Conservation (phyloP, 2,797 vertebrate genomes). For the Todus mexicanus region DNA sequence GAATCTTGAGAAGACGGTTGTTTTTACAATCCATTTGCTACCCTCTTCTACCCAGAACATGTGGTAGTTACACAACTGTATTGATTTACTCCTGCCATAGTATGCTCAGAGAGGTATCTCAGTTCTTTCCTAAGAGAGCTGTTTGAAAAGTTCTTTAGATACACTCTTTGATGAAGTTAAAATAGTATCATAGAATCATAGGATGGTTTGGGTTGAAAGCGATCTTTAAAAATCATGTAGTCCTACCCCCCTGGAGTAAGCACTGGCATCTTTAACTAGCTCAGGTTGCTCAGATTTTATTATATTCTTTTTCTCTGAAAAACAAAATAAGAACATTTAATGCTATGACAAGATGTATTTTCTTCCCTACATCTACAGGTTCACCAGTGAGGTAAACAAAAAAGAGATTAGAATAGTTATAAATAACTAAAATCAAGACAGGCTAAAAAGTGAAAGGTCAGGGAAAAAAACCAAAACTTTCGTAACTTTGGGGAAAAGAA, state of each 20-base stretch:
- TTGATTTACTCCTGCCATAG: neutral
- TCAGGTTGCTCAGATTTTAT: too few species aligned
- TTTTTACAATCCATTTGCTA: neutral
- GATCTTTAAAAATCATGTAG: too few species aligned
- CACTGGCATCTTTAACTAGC: too few species aligned
- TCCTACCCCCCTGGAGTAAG: too few species aligned
- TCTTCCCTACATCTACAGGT: neutral
- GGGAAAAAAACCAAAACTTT: neutral
- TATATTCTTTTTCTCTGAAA: neutral
- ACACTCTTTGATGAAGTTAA: neutral
- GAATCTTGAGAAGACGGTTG: neutral
- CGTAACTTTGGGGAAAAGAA: rapidly evolving
- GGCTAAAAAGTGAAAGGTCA: neutral
- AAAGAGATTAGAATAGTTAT: neutral
- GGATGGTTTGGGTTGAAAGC: too few species aligned
- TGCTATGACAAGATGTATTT: neutral
- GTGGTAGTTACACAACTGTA: neutral
- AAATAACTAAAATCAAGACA: neutral
- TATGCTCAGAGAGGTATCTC: neutral
- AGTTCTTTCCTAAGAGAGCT: neutral
- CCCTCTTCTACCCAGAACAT: neutral
- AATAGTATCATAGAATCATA: neutral
- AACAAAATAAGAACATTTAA: neutral
- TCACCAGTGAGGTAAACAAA: neutral
- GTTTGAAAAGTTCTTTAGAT: neutral